Percentiles rank a stretch among this genome's conserved stretches.
Conservation (phyloP, 2,888 invertebrate genomes). For the Seira sanloemensis region DNA sequence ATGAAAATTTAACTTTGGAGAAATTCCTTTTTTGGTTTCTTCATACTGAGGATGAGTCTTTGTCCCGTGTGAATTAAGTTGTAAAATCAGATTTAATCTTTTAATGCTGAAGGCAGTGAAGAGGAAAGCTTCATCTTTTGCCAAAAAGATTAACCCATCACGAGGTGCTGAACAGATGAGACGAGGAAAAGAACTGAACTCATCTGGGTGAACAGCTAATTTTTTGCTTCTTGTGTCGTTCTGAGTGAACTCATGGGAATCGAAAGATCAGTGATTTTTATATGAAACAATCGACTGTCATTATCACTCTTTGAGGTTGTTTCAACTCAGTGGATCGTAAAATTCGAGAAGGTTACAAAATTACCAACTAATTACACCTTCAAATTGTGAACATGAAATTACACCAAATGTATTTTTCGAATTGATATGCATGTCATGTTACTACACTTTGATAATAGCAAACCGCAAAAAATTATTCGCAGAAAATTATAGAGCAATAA, state of each 20-base stretch:
- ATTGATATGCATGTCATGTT: slow-evolving; percentile 19
- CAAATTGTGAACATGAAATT: not conserved
- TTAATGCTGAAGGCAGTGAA: not conserved
- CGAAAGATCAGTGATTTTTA: not conserved
- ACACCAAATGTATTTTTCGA: too few species aligned
- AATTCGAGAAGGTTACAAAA: slow-evolving; percentile 36
- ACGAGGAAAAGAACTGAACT: slow-evolving; percentile 11
- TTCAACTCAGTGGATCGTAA: slow-evolving; percentile 53
- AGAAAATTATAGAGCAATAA: slow-evolving; percentile 36
- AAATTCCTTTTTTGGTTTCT: slow-evolving; percentile 37
- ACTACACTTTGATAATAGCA: not conserved
- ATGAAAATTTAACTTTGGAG: not conserved
- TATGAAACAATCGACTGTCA: slow-evolving; percentile 34
- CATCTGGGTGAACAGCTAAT: slow-evolving; percentile 17
- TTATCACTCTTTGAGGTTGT: slow-evolving; percentile 40
- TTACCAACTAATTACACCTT: slow-evolving; percentile 27
- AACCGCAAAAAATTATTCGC: not conserved
- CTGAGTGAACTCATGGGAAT: slow-evolving; percentile 11
- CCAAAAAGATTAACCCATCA: not conserved
- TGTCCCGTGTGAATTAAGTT: not conserved
- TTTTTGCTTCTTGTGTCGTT: not conserved
- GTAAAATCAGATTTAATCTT: not conserved
- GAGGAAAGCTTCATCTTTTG: not conserved
- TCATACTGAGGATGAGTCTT: not conserved
- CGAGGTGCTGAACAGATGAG: not conserved